Base-by-base conservation (phyloP, 2,113 vertebrate species). In the Bostrychus sinensis region DNA sequence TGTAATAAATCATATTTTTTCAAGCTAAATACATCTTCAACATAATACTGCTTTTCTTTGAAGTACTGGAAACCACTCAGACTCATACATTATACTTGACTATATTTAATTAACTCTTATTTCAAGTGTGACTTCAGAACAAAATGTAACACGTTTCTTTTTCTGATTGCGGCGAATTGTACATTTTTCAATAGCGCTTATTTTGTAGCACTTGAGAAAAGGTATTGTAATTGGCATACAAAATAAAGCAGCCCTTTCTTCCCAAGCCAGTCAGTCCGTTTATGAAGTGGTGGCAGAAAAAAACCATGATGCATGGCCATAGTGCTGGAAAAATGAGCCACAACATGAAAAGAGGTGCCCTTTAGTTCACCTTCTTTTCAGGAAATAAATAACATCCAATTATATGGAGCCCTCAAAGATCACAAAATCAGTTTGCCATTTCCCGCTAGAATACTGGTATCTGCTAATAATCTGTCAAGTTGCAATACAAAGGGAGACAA, bases 371-470 rank as follows among this genome's bases (percentile, higher is more conserved):
- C 81, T 67, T 72, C 58, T 61, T 68, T 75, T 85, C 64, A 14
- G 45, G 67, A 82, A 85, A 88, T 89, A 88, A 86, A 84, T 75
- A 86, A 77, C 70, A 77, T 81, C 84, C 84, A 88, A 89, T 92
- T 91, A 91, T 67, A 75, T 3, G 17, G 73, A 70, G 68, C 79
- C 53, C 70, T 83, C 78, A 78, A 76, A 86, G 64, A 85, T 82
- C 75, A 78, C 63, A 87, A 74, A 77, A 86, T 77, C 75, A 75
- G 70, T 72, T 80, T 84, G 57, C 56, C 81, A 83, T 88, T 84
- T 88, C 72, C 72, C 64, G 37, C 56, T 69, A 68, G 73, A 72
- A 85, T 79, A 67, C 78, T 70, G 63, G 70, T 62, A 78, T 77
- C 62, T 73, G 65, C 58, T 87, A 85, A 86, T 83, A 82, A 83